These are phyloP conservation scores for Zonitis immaculata DNA, from an alignment of 2,888 invertebrate species.

Conservation along the genomic window DNA sequence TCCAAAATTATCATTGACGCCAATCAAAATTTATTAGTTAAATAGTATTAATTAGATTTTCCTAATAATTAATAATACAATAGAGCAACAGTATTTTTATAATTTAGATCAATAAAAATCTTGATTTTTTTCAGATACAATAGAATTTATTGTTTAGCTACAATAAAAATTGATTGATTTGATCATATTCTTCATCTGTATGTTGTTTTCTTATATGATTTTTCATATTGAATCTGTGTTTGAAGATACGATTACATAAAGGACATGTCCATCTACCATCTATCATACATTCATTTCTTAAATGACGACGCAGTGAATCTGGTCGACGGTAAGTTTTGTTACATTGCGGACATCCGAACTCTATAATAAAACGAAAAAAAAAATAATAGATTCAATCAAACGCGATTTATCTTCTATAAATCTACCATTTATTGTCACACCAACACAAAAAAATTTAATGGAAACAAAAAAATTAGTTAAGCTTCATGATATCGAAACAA, in stretches of 20 bases:
- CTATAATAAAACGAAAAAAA: conserved; percentile 14
- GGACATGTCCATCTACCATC: conserved; percentile 45
- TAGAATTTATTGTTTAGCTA: too few species aligned
- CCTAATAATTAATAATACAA: too few species aligned
- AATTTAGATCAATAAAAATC: too few species aligned
- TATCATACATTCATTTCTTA: conserved; percentile 49
- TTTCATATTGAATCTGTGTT: conserved; percentile 46
- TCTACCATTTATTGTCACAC: neutral
- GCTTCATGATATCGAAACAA: neutral
- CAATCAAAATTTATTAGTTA: too few species aligned
- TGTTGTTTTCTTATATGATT: conserved; percentile 34
- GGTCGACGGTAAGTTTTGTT: conserved; percentile 45
- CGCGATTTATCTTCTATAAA: neutral
- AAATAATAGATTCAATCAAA: neutral
- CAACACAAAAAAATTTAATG: too few species aligned
- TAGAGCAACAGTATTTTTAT: too few species aligned
- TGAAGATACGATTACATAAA: conserved; percentile 46
- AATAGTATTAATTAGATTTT: too few species aligned
- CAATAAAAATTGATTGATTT: neutral
- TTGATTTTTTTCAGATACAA: too few species aligned
- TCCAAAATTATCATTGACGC: too few species aligned
- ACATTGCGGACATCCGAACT: conserved; percentile 38
- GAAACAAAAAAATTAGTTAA: neutral
- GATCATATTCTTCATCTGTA: neutral
- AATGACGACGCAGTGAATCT: conserved; percentile 47